Evolutionary conservation across 53 echinoderm and acorn worm genomes (phyloP).

Genomic region (Echinometra lucunter): DNA sequence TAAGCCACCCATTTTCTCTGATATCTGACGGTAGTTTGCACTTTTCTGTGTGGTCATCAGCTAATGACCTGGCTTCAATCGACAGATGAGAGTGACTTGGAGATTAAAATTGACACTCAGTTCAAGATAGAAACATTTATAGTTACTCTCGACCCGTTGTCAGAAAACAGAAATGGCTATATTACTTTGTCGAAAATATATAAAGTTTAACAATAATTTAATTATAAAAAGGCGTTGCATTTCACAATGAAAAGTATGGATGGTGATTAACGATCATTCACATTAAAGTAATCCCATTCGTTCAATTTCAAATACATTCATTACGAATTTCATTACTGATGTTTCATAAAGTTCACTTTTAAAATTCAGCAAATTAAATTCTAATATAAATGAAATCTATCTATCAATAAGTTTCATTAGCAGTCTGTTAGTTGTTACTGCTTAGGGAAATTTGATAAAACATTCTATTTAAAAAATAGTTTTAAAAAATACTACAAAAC

Average conservation of each 20-base stretch:
- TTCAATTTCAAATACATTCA: not conserved
- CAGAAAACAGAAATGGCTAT: not conserved
- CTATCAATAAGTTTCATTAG: too few relatives aligned
- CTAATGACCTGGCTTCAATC: not conserved
- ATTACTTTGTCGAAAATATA: too few relatives aligned
- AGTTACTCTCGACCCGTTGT: not conserved
- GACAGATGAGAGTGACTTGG: conserved; percentile 2
- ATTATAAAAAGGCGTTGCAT: too few relatives aligned
- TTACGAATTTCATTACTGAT: not conserved
- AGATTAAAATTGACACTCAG: not conserved
- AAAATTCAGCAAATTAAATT: too few relatives aligned
- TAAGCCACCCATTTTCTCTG: conserved; percentile 38
- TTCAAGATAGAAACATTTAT: not conserved
- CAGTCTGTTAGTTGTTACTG: too few relatives aligned
- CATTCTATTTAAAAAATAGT: too few relatives aligned
- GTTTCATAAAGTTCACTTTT: not conserved
- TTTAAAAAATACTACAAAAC: not conserved
- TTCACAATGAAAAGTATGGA: too few relatives aligned
- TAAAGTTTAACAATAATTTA: too few relatives aligned
- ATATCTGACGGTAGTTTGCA: conserved; percentile 44
- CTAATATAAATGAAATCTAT: too few relatives aligned
- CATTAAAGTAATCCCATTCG: not conserved
- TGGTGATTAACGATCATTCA: too few relatives aligned
- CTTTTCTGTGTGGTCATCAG: conserved; percentile 49
- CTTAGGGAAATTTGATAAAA: too few relatives aligned